These are phyloP conservation scores for Synergus laeviventris DNA, from an alignment of 2,888 invertebrate genomes.

Conservation along the genomic window DNA sequence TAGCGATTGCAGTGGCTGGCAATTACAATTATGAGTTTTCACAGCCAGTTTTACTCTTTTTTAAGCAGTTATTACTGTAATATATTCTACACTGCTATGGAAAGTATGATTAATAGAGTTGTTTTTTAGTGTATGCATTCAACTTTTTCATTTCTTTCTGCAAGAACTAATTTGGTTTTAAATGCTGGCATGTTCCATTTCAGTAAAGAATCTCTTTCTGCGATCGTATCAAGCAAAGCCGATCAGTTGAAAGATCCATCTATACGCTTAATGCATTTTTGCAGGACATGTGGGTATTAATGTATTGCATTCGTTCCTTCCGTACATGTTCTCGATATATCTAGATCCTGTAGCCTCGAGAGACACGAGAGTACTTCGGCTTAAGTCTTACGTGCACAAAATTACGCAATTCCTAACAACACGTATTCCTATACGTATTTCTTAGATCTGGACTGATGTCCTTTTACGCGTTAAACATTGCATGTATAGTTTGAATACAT, in stretches of 20 bases:
- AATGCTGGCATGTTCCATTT: constrained; percentile 4
- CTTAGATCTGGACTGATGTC: neutral
- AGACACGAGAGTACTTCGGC: constrained; percentile 19
- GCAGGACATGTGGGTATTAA: constrained; percentile 8
- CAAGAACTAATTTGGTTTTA: constrained; percentile 5
- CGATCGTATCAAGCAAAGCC: constrained; percentile 19
- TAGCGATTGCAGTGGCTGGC: constrained; percentile 5
- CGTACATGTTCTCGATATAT: constrained; percentile 33
- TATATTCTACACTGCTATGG: constrained; percentile 2
- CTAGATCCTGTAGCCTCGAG: constrained; percentile 20
- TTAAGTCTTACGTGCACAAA: neutral
- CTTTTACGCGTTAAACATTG: neutral
- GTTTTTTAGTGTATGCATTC: constrained; percentile 3
- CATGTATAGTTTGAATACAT: neutral
- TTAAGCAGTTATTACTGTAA: neutral
- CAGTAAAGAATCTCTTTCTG: constrained; percentile 11
- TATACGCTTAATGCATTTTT: constrained; percentile 12
- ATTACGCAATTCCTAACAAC: constrained; percentile 22
- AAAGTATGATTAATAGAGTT: constrained; percentile 34
- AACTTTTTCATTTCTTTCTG: neutral
- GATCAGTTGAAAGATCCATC: constrained; percentile 35
- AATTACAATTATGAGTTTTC: constrained; percentile 38
- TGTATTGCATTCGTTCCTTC: constrained; percentile 20
- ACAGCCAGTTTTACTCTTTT: constrained; percentile 23
- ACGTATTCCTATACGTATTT: constrained; percentile 32